Evolutionary conservation across 2,888 invertebrate species (phyloP).

Genomic region (Polia nebulosa): DNA sequence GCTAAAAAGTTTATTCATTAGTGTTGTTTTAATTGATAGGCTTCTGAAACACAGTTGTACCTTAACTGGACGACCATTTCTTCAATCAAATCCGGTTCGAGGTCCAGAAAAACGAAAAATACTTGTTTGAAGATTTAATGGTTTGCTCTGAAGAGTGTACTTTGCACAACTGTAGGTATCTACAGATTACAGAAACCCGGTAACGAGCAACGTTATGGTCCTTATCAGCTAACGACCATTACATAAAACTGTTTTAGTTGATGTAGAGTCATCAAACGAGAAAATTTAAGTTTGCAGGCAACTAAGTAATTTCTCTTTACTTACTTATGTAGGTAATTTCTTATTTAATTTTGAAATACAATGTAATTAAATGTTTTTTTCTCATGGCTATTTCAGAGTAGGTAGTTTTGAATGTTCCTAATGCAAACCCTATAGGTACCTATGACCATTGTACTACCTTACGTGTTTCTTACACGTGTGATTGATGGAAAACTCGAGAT

Average conservation of each 20-base stretch:
- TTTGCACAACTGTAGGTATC: not conserved
- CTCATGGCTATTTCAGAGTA: not conserved
- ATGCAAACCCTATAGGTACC: too few relatives aligned
- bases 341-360: not conserved
- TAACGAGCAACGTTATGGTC: constrained; percentile 20
- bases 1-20: constrained; percentile 1
- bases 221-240: constrained; percentile 17
- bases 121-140: constrained; percentile 6
- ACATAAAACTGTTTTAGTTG: constrained; percentile 15
- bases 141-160: constrained; percentile 1
- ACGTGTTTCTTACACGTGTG: too few relatives aligned
- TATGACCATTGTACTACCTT: too few relatives aligned
- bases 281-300: constrained; percentile 2
- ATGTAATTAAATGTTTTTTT: not conserved
- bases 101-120: constrained; percentile 10
- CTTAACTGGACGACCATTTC: not conserved
- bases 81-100: not conserved
- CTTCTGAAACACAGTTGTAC: not conserved
- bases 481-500: too few relatives aligned
- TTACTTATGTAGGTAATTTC: not conserved
- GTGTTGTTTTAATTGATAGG: not conserved
- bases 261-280: constrained; percentile 9
- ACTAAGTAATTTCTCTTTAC: not conserved
- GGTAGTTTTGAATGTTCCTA: too few relatives aligned
- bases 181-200: constrained; percentile 11